phyloP scores from a whole-genome alignment of 2,888 invertebrate genomes.

The Meandrusa payeni region DNA sequence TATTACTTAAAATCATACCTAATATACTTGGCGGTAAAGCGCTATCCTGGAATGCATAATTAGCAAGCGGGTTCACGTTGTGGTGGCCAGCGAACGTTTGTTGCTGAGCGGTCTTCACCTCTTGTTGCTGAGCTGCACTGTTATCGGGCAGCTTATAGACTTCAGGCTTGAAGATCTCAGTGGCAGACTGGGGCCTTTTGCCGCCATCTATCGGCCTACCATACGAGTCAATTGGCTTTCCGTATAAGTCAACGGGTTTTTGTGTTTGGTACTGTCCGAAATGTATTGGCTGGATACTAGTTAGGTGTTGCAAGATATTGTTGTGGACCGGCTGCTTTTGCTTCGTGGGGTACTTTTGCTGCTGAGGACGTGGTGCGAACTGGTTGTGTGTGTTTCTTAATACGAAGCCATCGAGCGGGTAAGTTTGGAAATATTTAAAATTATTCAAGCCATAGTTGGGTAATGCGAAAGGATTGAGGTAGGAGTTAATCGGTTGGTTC shows the following conservation, averaged over 20 bases:
- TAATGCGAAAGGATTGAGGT: conserved; percentile 66
- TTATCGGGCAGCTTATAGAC: conserved; percentile 65
- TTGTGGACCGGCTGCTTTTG: conserved; percentile 56
- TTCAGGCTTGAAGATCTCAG: conserved; percentile 66
- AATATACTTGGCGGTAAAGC: conserved; percentile 60
- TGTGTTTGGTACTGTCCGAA: conserved; percentile 58
- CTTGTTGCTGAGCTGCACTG: conserved; percentile 62
- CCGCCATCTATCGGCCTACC: conserved; percentile 43
- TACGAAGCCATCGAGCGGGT: conserved; percentile 57
- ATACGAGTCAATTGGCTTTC: conserved; percentile 58
- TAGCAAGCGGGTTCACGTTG: conserved; percentile 24
- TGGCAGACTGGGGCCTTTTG: conserved; percentile 37
- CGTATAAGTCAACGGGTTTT: conserved; percentile 57
- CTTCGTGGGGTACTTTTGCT: conserved; percentile 60
- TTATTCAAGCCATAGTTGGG: conserved; percentile 55
- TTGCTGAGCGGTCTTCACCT: conserved; percentile 70
- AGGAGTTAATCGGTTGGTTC: conserved; percentile 70
- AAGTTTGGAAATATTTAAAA: conserved; percentile 68
- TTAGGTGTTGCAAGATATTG: conserved; percentile 59
- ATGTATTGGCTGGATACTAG: conserved; percentile 62
- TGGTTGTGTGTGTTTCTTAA: conserved; percentile 66
- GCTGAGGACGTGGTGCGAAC: conserved; percentile 57
- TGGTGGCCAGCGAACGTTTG: conserved; percentile 29
- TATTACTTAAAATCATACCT: too few species aligned
- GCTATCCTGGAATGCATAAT: conserved; percentile 23